Evolutionary conservation across 2,797 vertebrate species (phyloP).

Genomic region (Phyllotis vaccarum): DNA sequence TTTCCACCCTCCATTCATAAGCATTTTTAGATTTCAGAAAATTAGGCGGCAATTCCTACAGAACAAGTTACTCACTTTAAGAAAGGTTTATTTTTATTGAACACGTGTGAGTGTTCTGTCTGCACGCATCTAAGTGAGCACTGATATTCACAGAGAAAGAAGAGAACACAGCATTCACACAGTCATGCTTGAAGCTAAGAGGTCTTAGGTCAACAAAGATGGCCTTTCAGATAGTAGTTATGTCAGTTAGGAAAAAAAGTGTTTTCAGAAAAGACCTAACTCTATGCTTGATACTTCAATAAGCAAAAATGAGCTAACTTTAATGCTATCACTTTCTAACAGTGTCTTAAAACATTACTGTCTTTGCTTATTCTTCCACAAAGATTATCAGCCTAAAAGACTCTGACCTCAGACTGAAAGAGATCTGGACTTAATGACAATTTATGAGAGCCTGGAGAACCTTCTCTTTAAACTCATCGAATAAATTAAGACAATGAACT

Average conservation of each 20-base stretch:
- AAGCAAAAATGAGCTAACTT: constrained; percentile 60
- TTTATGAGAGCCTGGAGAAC: constrained; percentile 23
- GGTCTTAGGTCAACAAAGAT: background rate
- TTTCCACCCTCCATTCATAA: background rate
- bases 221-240: constrained; percentile 3
- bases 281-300: background rate
- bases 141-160: background rate
- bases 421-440: constrained; percentile 61
- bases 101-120: background rate
- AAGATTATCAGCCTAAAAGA: constrained; percentile 51
- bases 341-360: constrained; percentile 48
- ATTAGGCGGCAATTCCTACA: background rate
- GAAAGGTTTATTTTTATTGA: background rate
- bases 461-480: constrained; percentile 60
- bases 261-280: constrained; percentile 30
- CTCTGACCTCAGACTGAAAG: constrained; percentile 47
- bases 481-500: constrained; percentile 68
- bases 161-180: background rate
- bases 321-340: background rate
- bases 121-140: background rate
- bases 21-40: constrained; percentile 27
- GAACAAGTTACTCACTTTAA: background rate
- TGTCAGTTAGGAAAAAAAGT: background rate
- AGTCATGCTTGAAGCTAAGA: background rate
- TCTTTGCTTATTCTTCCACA: constrained; percentile 57